A percentile compares a stretch with the other conserved stretches of the same genome.
phyloP scores from a whole-genome alignment of 2,797 vertebrate species.

The Peromyscus nudipes region DNA sequence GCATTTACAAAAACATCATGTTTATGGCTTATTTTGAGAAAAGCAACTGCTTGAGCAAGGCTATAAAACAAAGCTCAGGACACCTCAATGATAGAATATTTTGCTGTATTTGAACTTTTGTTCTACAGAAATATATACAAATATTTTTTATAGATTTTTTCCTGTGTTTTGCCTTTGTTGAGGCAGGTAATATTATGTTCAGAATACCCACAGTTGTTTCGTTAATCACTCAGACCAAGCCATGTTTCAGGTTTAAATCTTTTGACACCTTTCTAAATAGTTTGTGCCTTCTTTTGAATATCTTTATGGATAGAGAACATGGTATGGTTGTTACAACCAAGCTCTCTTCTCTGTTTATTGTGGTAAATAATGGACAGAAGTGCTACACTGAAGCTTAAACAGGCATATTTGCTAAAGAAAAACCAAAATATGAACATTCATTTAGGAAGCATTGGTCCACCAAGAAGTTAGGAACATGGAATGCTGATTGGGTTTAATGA shows the following conservation, averaged over 20 bases:
- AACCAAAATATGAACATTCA: not conserved
- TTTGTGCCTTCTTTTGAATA: slow-evolving; percentile 1
- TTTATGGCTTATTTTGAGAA: not conserved
- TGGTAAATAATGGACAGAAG: not conserved
- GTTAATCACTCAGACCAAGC: not conserved
- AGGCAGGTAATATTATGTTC: not conserved
- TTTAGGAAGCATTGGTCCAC: not conserved
- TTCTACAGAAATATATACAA: not conserved
- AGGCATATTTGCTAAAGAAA: not conserved
- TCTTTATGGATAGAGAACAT: not conserved
- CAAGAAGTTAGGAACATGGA: not conserved
- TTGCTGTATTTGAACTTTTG: slow-evolving; percentile 11
- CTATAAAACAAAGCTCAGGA: not conserved
- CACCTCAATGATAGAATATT: not conserved
- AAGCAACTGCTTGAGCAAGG: not conserved
- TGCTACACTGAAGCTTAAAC: not conserved
- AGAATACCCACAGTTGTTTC: not conserved
- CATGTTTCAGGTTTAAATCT: not conserved
- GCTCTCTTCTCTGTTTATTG: not conserved
- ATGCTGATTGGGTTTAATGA: not conserved
- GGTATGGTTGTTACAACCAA: not conserved
- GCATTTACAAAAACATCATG: not conserved
- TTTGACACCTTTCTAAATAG: not conserved
- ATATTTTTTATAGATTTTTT: not conserved
- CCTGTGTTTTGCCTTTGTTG: not conserved